Conservation (phyloP, 1,140 invertebrate genomes). For the Parapsyche elsis region DNA sequence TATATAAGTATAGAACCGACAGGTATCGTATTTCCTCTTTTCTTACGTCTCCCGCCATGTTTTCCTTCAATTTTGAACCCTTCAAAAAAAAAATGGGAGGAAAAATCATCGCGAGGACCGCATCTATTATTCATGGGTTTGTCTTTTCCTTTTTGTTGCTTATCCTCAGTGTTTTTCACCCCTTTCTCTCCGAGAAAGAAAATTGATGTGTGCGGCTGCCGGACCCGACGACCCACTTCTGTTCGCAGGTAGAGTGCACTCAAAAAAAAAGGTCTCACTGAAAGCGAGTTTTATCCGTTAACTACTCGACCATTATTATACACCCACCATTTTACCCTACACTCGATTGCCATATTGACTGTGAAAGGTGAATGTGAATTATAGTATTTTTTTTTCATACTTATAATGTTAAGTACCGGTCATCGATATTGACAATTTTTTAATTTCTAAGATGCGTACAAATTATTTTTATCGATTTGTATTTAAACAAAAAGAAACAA, state of each 20-base stretch:
- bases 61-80: slow-evolving; percentile 18
- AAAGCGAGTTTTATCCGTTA: neutral
- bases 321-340: neutral
- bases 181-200: neutral
- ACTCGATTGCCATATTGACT: slow-evolving; percentile 9
- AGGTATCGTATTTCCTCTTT: neutral
- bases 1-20: neutral
- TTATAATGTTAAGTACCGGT: no score
- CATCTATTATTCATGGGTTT: slow-evolving; percentile 43
- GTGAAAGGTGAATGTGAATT: neutral
- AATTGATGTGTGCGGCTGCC: slow-evolving; percentile 23
- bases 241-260: slow-evolving; percentile 10
- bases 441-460: no score
- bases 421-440: no score
- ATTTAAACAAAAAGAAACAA: no score
- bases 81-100: neutral
- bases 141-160: slow-evolving; percentile 24
- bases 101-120: slow-evolving; percentile 24
- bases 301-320: slow-evolving; percentile 8
- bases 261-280: neutral
- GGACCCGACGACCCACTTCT: neutral
- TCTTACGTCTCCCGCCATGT: neutral
- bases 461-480: no score
- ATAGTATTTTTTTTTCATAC: no score
- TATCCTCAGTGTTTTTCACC: neutral